Evolutionary conservation across 1,140 invertebrate species (phyloP).

Genomic region (Ceratina japonica): DNA sequence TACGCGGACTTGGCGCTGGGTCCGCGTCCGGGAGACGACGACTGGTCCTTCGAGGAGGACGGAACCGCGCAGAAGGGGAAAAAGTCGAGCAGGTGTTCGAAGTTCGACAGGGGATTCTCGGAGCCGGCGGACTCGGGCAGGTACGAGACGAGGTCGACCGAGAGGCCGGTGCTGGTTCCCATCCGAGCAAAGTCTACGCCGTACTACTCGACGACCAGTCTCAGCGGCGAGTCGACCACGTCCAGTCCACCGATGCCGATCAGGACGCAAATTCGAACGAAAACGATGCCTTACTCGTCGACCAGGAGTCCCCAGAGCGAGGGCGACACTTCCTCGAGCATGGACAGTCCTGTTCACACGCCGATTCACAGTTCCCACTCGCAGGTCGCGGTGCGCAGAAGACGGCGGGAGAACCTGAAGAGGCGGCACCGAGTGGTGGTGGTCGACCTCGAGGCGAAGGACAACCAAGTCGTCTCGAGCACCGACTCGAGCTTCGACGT

Average conservation of each 20-base stretch:
- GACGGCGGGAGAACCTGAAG: constrained; percentile 73
- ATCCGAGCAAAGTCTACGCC: constrained; percentile 75
- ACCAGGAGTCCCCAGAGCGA: constrained; percentile 77
- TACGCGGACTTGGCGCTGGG: constrained; percentile 69
- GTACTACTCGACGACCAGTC: constrained; percentile 77
- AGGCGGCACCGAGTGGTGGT: constrained; percentile 74
- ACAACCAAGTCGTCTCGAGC: constrained; percentile 78
- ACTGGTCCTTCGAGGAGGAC: constrained; percentile 73
- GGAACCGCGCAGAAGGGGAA: constrained; percentile 24
- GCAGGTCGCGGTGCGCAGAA: constrained; percentile 74
- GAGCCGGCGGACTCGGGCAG: constrained; percentile 62
- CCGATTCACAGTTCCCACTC: constrained; percentile 72
- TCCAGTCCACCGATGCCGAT: constrained; percentile 78
- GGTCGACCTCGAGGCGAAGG: constrained; percentile 76
- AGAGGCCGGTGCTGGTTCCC: constrained; percentile 73
- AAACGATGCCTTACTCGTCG: constrained; percentile 74
- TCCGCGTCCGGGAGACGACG: constrained; percentile 65
- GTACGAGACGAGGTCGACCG: constrained; percentile 73
- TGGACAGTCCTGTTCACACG: constrained; percentile 77
- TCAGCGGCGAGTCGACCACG: constrained; percentile 78
- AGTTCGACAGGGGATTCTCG: constrained; percentile 68
- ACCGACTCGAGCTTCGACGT: constrained; percentile 85
- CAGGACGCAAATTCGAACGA: constrained; percentile 76
- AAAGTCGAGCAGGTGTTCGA: constrained; percentile 16
- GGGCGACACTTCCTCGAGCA: constrained; percentile 77